Evolutionary conservation across 2,797 vertebrate genomes (phyloP), one percentile per base, ranked within the genome.

Genomic region (Melanotaenia boesemani): DNA sequence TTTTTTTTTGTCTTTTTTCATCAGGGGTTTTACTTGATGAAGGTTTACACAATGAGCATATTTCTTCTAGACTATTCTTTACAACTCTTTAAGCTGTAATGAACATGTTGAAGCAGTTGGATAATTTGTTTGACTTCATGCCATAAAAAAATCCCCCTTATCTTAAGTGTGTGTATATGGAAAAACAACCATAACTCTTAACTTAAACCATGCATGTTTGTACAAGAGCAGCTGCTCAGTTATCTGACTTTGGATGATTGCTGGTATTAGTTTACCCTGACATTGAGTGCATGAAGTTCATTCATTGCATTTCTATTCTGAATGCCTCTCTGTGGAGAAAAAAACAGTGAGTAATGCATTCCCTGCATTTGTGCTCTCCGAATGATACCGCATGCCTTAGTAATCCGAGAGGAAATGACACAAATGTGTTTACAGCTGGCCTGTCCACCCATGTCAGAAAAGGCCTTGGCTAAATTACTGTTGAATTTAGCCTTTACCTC

Each of bases 391-490:
- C 87, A 86, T 88, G 87, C 89, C 90, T 57, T 37, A 76, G 88
- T 89, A 90, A 92, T 89, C 90, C 16, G 74, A 92, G 90, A 93
- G 92, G 92, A 93, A 93, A 91, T 92, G 86, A 89, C 91, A 91
- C 89, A 85, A 89, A 88, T 80, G 88, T 90, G 89, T 92, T 92
- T 91, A 91, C 90, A 90, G 86, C 89, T 86, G 87, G 85, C 86
- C 81, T 68, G 63, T 83, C 78, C 74, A 61, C 75, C 69, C 55
- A 30, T 83, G 82, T 88, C 79, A 77, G 83, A 52, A 61, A 52
- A 56, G 80, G 78, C 63, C 70, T 63, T 24, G 0, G 62, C 60
- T 77, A 76, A 87, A 77, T 80, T 66, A 77, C 24, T n/a, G 46
- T 65, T 56, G 41, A 36, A 57, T 82, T 67, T 44, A 78, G 75